Conservation (phyloP, 1,140 invertebrate genomes). For the Ceratosolen solmsi region DNA sequence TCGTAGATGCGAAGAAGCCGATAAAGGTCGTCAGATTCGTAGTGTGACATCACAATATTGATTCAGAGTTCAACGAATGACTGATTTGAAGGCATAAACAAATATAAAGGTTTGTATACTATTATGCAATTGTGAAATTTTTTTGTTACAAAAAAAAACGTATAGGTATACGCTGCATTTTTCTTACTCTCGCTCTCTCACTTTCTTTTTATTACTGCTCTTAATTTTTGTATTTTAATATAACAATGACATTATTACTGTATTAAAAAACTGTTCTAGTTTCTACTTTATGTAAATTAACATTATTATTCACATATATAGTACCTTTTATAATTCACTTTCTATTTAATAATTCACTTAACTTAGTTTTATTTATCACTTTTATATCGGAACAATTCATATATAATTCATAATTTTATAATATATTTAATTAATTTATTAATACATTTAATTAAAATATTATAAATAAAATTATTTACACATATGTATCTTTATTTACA, state of each 20-base stretch:
- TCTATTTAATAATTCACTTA: too few relatives aligned
- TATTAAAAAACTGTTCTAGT: neutral
- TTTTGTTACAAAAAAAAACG: too few relatives aligned
- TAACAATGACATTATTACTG: conserved; percentile 2
- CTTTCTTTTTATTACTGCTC: conserved; percentile 4
- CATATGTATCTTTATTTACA: too few relatives aligned
- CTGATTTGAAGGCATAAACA: neutral
- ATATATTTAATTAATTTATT: too few relatives aligned
- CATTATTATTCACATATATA: too few relatives aligned
- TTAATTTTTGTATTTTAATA: neutral
- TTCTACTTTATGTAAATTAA: conserved; percentile 14
- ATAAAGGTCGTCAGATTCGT: conserved; percentile 58
- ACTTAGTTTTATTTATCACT: too few relatives aligned
- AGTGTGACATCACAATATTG: conserved; percentile 62
- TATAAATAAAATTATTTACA: too few relatives aligned
- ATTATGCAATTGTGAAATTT: conserved; percentile 43
- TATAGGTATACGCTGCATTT: too few relatives aligned
- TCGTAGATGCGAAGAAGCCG: neutral
- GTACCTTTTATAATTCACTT: too few relatives aligned
- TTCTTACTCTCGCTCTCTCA: conserved; percentile 6
- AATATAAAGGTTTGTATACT: conserved; percentile 40
- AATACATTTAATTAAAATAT: too few relatives aligned
- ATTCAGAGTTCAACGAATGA: neutral
- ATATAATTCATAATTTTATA: too few relatives aligned
- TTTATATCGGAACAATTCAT: too few relatives aligned